These are phyloP conservation scores for Epicauta chinensis DNA, from an alignment of 1,140 invertebrate genomes.

Conservation along the genomic window DNA sequence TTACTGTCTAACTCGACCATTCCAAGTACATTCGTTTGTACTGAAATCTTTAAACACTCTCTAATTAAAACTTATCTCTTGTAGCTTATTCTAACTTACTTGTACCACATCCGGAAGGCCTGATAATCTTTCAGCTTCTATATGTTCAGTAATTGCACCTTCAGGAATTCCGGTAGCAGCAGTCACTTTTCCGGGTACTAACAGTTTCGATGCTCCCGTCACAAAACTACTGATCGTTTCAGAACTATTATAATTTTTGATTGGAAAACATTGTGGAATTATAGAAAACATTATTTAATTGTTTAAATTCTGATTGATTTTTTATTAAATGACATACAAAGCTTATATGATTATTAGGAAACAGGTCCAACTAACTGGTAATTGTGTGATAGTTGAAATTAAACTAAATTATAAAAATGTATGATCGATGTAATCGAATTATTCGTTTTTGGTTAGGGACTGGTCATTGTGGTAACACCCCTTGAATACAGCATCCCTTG, in stretches of 20 bases:
- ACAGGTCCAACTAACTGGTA: slow-evolving; percentile 3
- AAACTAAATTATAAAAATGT: slow-evolving; percentile 11
- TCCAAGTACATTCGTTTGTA: slow-evolving; percentile 24
- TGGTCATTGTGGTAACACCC: slow-evolving; percentile 25
- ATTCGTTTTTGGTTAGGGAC: slow-evolving; percentile 1
- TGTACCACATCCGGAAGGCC: slow-evolving; percentile 36
- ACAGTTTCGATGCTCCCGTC: slow-evolving; percentile 28
- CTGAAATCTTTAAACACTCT: slow-evolving; percentile 31
- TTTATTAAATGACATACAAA: slow-evolving; percentile 8
- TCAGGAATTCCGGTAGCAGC: slow-evolving; percentile 32
- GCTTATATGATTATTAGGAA: slow-evolving; percentile 9
- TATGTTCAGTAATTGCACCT: slow-evolving; percentile 31
- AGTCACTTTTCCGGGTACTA: slow-evolving; percentile 37
- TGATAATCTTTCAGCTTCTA: slow-evolving; percentile 28
- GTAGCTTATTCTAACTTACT: slow-evolving; percentile 23
- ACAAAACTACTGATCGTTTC: slow-evolving; percentile 17
- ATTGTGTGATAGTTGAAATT: slow-evolving; percentile 18
- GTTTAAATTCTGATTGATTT: slow-evolving; percentile 3
- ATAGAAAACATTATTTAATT: slow-evolving; percentile 17
- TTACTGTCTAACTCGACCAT: slow-evolving; percentile 32
- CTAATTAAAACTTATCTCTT: not conserved
- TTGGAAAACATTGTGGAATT: slow-evolving; percentile 13
- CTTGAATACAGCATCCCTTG: slow-evolving; percentile 21
- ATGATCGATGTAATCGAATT: too few species aligned
- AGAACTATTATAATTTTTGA: slow-evolving; percentile 4